Evolutionary conservation across 2,113 vertebrate species (phyloP).

Genomic region (Conger conger): DNA sequence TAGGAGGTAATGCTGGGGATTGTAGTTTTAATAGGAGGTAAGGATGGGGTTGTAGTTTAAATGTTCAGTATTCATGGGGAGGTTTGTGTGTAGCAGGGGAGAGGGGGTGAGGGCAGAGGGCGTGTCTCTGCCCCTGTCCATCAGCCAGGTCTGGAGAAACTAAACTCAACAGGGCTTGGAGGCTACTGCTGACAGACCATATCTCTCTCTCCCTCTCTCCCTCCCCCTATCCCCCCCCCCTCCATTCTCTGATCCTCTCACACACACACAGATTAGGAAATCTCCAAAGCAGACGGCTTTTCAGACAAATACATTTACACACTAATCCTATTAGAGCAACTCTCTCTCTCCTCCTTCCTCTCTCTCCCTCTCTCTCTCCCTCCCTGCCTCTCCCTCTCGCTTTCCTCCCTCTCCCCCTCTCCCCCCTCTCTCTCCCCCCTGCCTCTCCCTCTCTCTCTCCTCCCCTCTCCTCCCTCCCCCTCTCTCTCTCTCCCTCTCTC

Average conservation of each 20-base stretch:
- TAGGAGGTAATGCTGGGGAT: too few relatives aligned
- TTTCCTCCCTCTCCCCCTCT: constrained; percentile 12
- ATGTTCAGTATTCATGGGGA: constrained; percentile 12
- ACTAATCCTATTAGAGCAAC: constrained; percentile 51
- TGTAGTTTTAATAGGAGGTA: too few relatives aligned
- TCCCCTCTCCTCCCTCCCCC: constrained; percentile 7
- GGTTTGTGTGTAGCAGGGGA: neutral
- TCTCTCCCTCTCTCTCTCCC: constrained; percentile 3
- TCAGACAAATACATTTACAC: constrained; percentile 48
- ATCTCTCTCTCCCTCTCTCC: neutral
- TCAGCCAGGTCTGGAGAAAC: neutral
- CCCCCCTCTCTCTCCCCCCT: neutral
- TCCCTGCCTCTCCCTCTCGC: too few relatives aligned
- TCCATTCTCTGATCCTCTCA: neutral
- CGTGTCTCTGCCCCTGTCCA: neutral
- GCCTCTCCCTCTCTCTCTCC: constrained; percentile 16
- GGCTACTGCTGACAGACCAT: neutral
- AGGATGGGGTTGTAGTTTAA: too few relatives aligned
- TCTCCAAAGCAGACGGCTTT: constrained; percentile 21
- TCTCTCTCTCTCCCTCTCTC: constrained; percentile 14
- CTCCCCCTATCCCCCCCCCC: neutral
- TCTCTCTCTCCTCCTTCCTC: constrained; percentile 16
- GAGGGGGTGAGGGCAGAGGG: neutral
- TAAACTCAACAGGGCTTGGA: neutral
- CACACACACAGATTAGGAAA: constrained; percentile 24